Conservation (phyloP, 2,888 invertebrate genomes). For the Herminia tarsipennalis region DNA sequence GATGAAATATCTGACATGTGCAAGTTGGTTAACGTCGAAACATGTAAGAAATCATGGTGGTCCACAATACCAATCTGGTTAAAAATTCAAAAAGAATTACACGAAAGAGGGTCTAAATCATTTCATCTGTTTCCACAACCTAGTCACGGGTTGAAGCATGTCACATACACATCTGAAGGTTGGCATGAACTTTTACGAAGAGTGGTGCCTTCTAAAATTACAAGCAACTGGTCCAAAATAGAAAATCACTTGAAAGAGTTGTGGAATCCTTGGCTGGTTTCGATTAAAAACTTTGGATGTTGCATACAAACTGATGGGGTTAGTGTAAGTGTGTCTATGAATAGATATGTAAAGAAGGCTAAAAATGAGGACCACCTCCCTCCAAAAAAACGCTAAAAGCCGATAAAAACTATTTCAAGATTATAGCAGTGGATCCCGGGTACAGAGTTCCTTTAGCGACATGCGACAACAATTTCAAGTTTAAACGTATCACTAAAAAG, state of each 20-base stretch:
- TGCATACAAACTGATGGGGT: neutral
- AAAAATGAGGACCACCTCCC: too few species aligned
- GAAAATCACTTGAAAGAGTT: neutral
- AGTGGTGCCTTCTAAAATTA: neutral
- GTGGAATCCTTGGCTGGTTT: neutral
- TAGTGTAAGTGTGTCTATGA: neutral
- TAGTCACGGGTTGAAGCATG: slow-evolving; percentile 5
- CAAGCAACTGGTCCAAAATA: neutral
- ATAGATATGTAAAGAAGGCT: neutral
- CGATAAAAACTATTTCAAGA: neutral
- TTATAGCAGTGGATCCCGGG: neutral
- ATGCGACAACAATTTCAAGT: neutral
- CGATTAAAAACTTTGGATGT: too few species aligned
- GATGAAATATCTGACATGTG: neutral
- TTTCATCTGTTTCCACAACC: too few species aligned
- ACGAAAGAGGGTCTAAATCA: too few species aligned
- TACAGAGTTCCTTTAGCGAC: neutral
- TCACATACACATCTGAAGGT: slow-evolving; percentile 2
- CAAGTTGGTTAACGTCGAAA: neutral
- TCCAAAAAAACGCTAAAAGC: neutral
- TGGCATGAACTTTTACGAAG: slow-evolving; percentile 6
- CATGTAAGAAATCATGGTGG: neutral
- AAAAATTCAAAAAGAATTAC: slow-evolving; percentile 2
- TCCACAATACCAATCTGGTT: neutral
- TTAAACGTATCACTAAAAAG: too few species aligned